These are phyloP conservation scores for Pangasianodon hypophthalmus DNA, from an alignment of 2,113 vertebrate genomes.

Conservation along the genomic window DNA sequence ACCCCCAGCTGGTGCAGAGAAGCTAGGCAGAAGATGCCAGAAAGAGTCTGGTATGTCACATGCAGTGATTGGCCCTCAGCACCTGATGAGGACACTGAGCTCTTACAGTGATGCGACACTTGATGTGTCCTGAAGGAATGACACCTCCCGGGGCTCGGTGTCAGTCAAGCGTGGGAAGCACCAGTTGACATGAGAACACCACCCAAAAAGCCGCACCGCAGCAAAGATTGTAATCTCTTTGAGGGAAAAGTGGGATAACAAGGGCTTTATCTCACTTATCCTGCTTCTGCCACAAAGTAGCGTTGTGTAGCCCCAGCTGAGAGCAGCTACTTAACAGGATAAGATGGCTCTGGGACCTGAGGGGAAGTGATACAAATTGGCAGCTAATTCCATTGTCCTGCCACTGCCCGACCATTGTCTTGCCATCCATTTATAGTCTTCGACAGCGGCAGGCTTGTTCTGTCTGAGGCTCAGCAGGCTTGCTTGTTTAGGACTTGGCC, in stretches of 20 bases:
- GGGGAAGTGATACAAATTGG: constrained; percentile 73
- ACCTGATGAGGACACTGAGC: constrained; percentile 43
- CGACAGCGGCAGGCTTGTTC: constrained; percentile 55
- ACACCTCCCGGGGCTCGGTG: constrained; percentile 83
- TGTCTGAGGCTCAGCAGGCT: constrained; percentile 45
- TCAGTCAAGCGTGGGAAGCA: constrained; percentile 78
- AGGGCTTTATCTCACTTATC: constrained; percentile 71
- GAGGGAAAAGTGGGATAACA: constrained; percentile 70
- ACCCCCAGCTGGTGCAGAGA: constrained; percentile 68
- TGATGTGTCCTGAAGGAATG: constrained; percentile 72
- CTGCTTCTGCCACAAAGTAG: constrained; percentile 61
- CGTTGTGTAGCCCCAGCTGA: constrained; percentile 67
- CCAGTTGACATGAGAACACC: constrained; percentile 46
- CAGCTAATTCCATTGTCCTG: constrained; percentile 68
- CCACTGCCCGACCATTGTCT: constrained; percentile 60
- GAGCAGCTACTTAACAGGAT: constrained; percentile 68
- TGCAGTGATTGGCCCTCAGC: constrained; percentile 58
- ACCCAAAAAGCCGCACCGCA: constrained; percentile 68
- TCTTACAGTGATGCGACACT: constrained; percentile 48
- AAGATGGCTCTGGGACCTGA: constrained; percentile 62
- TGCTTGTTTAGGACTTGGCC: constrained; percentile 65
- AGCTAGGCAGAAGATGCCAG: constrained; percentile 58
- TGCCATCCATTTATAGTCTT: constrained; percentile 57
- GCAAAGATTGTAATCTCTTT: constrained; percentile 73
- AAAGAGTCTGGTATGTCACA: constrained; percentile 64